Base-by-base conservation (phyloP, 2,888 invertebrate species). In the Agrotis exclamationis region DNA sequence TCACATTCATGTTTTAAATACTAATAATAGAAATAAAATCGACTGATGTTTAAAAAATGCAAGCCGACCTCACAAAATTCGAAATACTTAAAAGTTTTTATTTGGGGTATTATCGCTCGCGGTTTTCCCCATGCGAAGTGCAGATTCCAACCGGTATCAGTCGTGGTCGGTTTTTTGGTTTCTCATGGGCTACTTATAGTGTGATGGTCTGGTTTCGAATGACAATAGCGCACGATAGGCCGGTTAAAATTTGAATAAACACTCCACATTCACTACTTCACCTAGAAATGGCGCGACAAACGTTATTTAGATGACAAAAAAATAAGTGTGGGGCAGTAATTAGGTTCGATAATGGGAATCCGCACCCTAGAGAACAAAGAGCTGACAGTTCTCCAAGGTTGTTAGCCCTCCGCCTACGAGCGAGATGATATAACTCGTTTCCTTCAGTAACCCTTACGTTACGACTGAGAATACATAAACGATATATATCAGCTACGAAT, bases 341-440 rank as follows among this genome's bases (percentile, higher is more conserved):
- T 50, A 59, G 45, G 7, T 13, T 62, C 13, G 13, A 60, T 76
- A 63, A 50, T 60, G 51, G n/a, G 18, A 47, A 20, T 53, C 18
- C 1, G 24, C 56, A 53, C n/a, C 53, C 50, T 6, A 18, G 9
- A 63, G 79, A 79, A 69, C 79, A 74, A 74, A 79, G 79, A 63
- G 22, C 70, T 63, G 64, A 58, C 50, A 79, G 62, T 57, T 13
- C 22, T 45, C 48, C 50, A 74, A 79, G 78, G 78, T 78, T 79
- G 54, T 74, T 78, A 79, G 79, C 75, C 78, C 78, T 75, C 65
- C 44, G 65, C 80, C 79, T 70, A 63, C 78, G 63, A 75, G 47
- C 56, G n/a, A 59, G 70, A 79, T 79, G 75, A 78, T 79, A 75
- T 79, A 78, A 79, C 80, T 79, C 65, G 78, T 79, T 78, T 70